Evolutionary conservation across 2,888 invertebrate genomes (phyloP).

Genomic region (Spodoptera littoralis): DNA sequence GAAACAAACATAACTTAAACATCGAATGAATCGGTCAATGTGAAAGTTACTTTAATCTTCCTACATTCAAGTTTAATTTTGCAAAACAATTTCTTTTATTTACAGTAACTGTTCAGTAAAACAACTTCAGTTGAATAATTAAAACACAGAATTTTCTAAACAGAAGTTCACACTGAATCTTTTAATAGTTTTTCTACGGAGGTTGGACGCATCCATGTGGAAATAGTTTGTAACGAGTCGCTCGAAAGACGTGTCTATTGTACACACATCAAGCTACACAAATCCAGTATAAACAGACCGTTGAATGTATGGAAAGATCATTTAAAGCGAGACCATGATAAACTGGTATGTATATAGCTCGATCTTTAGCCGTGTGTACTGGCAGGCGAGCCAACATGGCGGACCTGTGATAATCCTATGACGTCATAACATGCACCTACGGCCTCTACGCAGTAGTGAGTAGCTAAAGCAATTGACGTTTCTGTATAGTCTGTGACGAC

Average conservation of each 20-base stretch:
- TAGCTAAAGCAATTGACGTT: no score
- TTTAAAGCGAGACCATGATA: no score
- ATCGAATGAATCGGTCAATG: no score
- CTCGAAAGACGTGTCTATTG: slow-evolving; percentile 27
- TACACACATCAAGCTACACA: background rate
- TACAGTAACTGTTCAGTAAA: no score
- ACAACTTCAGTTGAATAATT: background rate
- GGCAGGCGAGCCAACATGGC: slow-evolving; percentile 35
- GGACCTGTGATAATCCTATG: slow-evolving; percentile 18
- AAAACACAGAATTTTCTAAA: background rate
- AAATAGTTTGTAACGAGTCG: slow-evolving; percentile 29
- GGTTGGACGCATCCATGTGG: slow-evolving; percentile 37
- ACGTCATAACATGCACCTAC: slow-evolving; percentile 5
- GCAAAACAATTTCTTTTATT: no score
- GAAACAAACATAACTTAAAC: no score
- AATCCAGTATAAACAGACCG: no score
- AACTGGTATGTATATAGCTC: no score
- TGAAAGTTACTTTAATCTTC: no score
- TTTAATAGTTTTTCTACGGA: slow-evolving; percentile 23
- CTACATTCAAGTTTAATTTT: no score
- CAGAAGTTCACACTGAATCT: background rate
- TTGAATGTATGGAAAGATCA: no score
- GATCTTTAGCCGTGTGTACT: background rate
- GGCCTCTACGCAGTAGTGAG: slow-evolving; percentile 8
- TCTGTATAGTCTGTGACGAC: no score